Evolutionary conservation across 2,888 invertebrate species (phyloP).

Genomic region (Venustoraphidia nigricollis): DNA sequence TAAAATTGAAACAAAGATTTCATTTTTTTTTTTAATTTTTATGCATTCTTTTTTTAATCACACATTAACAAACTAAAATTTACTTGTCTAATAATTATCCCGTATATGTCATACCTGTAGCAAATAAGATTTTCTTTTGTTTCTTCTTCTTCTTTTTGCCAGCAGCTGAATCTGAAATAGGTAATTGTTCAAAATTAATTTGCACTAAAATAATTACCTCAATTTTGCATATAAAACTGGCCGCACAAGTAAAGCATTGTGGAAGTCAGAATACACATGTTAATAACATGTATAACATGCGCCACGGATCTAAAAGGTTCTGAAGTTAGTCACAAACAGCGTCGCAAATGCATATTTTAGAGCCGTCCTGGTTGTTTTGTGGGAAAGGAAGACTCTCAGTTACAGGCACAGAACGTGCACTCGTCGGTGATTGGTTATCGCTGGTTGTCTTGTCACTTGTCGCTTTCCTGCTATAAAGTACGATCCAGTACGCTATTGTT

Average conservation of each 20-base stretch:
- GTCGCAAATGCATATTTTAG: too few relatives aligned
- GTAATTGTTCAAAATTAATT: conserved; percentile 6
- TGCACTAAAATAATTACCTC: not conserved
- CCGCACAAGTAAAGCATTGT: too few relatives aligned
- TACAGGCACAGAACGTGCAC: too few relatives aligned
- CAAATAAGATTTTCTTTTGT: conserved; percentile 58
- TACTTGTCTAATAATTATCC: conserved; percentile 18
- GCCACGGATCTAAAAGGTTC: too few relatives aligned
- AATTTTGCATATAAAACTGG: not conserved
- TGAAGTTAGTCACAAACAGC: too few relatives aligned
- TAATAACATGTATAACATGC: not conserved
- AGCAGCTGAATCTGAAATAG: conserved; percentile 16
- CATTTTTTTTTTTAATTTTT: not conserved
- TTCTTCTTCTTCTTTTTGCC: conserved; percentile 55
- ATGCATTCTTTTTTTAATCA: too few relatives aligned
- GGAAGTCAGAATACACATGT: not conserved
- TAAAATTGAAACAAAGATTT: not conserved
- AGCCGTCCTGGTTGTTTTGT: too few relatives aligned
- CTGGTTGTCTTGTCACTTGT: too few relatives aligned
- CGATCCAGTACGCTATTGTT: too few relatives aligned
- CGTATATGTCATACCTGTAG: conserved; percentile 33
- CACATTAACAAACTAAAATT: not conserved
- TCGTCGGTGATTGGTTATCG: too few relatives aligned
- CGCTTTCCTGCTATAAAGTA: too few relatives aligned
- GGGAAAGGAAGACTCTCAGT: too few relatives aligned